A percentile compares a stretch with the other conserved stretches of the same genome.
Conservation (phyloP, 2,888 invertebrate genomes). For the Eumerus sabulonum region DNA sequence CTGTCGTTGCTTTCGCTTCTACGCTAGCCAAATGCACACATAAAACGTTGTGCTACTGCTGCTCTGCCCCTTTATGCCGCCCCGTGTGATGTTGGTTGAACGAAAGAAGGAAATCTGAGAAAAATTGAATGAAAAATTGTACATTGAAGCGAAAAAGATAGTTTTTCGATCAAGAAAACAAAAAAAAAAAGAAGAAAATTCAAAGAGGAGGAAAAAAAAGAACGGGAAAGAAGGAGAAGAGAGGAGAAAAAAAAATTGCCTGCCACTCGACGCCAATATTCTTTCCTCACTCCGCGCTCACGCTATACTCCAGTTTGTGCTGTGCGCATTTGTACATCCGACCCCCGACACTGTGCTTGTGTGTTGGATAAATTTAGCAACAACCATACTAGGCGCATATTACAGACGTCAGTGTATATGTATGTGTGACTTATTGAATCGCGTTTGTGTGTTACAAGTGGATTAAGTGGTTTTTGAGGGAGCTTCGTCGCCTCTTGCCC, state of each 20-base stretch:
- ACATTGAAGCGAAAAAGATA: constrained; percentile 4
- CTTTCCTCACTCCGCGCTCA: constrained; percentile 50
- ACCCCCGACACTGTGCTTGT: too few relatives aligned
- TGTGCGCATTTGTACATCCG: constrained; percentile 18
- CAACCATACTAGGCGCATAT: background rate
- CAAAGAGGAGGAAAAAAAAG: constrained; percentile 17
- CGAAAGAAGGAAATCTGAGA: constrained; percentile 18
- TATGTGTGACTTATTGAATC: constrained; percentile 66
- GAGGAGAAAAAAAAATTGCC: constrained; percentile 47
- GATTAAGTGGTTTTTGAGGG: constrained; percentile 68
- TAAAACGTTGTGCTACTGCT: constrained; percentile 8
- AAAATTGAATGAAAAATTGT: constrained; percentile 16
- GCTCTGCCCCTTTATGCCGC: too few relatives aligned
- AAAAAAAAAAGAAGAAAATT: background rate
- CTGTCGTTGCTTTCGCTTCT: constrained; percentile 47
- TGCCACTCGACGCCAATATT: constrained; percentile 66
- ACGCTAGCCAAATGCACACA: constrained; percentile 46
- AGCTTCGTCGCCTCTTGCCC: constrained; percentile 48
- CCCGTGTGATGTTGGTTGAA: constrained; percentile 32
- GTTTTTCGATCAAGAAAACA: constrained; percentile 2
- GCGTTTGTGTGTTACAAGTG: constrained; percentile 69
- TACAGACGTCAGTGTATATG: constrained; percentile 6
- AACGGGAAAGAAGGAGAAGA: constrained; percentile 29
- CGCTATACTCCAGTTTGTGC: constrained; percentile 31
- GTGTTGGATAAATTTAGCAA: constrained; percentile 4